Evolutionary conservation across 2,888 invertebrate species (phyloP).

Genomic region (Acanthosoma haemorrhoidale): DNA sequence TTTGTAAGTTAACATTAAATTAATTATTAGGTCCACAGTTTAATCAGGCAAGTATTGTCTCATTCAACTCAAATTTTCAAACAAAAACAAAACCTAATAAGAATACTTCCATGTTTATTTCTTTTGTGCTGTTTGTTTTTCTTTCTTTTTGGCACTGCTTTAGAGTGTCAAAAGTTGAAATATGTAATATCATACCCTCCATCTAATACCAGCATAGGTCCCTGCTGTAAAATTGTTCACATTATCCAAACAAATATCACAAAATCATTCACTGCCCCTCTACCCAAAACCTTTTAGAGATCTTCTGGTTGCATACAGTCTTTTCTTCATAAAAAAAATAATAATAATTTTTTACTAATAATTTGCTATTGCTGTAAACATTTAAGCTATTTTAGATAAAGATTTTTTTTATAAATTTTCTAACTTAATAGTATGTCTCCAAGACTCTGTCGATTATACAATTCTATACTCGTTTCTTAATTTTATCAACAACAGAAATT

Average conservation of each 20-base stretch:
- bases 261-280: slow-evolving; percentile 2
- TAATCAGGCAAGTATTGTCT: too few relatives aligned
- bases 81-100: too few relatives aligned
- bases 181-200: not conserved
- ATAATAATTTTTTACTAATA: not conserved
- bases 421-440: not conserved
- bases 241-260: slow-evolving; percentile 15
- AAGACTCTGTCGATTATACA: too few relatives aligned
- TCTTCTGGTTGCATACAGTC: slow-evolving; percentile 27
- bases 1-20: too few relatives aligned
- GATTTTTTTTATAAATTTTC: not conserved
- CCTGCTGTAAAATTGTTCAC: slow-evolving; percentile 1
- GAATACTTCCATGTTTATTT: slow-evolving; percentile 17
- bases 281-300: slow-evolving; percentile 13
- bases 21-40: too few relatives aligned
- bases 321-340: slow-evolving; percentile 18
- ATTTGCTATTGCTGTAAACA: not conserved
- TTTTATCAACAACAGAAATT: not conserved
- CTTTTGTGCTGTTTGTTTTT: slow-evolving; percentile 16
- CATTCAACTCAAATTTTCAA: too few relatives aligned
- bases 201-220: not conserved
- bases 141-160: slow-evolving; percentile 17
- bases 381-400: not conserved
- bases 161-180: slow-evolving; percentile 22
- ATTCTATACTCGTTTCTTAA: too few relatives aligned